These are phyloP conservation scores for Polyergus mexicanus DNA, from an alignment of 1,140 invertebrate species.

Conservation along the genomic window DNA sequence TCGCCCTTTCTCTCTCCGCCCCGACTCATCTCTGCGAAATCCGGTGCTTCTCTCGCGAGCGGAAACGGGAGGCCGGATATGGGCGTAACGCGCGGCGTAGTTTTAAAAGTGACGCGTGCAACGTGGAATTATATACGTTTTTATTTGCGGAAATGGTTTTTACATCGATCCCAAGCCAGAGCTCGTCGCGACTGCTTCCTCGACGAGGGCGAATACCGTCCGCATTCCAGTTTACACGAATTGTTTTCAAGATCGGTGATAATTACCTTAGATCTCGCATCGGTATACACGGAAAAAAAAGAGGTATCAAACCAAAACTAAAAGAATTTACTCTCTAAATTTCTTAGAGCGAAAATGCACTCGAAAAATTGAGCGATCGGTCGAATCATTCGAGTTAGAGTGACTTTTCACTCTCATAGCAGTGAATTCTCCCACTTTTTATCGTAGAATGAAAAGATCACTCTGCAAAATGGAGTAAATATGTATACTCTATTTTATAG, in stretches of 20 bases:
- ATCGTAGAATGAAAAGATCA: no score
- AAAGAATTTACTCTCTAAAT: no score
- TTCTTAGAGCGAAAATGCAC: no score
- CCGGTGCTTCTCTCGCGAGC: conserved; percentile 51
- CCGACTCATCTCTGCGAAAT: conserved; percentile 15
- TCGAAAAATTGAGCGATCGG: no score
- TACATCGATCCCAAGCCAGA: not conserved
- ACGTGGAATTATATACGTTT: conserved; percentile 54
- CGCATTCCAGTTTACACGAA: not conserved
- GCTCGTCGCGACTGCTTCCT: not conserved
- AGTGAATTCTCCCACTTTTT: no score
- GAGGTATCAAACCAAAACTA: no score
- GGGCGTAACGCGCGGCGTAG: conserved; percentile 47
- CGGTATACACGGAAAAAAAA: no score
- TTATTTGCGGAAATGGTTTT: conserved; percentile 22
- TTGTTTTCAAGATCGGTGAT: conserved; percentile 40
- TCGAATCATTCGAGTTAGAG: no score
- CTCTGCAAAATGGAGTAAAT: no score
- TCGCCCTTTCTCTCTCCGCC: not conserved
- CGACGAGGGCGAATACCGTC: no score
- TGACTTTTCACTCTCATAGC: no score
- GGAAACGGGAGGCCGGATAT: conserved; percentile 69
- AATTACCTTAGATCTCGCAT: not conserved
- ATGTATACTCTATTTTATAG: no score
- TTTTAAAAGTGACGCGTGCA: conserved; percentile 29